These are phyloP conservation scores for Drosophila falleni DNA, from an alignment of 2,888 invertebrate species.

Conservation along the genomic window DNA sequence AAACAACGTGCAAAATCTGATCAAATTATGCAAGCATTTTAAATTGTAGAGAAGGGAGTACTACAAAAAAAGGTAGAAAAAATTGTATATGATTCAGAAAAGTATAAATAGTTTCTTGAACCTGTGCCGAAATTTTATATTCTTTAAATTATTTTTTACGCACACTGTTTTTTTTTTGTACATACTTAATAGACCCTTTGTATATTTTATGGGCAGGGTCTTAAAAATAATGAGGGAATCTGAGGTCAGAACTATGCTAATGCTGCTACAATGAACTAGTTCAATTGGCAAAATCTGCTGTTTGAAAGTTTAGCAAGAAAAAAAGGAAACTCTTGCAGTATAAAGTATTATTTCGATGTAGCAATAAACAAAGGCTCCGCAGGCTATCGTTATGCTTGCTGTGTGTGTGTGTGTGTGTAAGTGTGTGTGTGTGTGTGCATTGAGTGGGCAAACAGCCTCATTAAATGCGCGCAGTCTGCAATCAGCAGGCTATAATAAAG, in stretches of 20 bases:
- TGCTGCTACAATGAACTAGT: constrained; percentile 10
- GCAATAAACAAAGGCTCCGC: constrained; percentile 19
- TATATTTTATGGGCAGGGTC: too few species aligned
- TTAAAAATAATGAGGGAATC: not conserved
- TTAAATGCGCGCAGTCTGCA: constrained; percentile 14
- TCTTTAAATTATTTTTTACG: too few species aligned
- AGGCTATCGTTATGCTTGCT: constrained; percentile 3
- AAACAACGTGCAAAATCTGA: not conserved
- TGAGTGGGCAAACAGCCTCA: constrained; percentile 11
- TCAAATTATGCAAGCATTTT: constrained; percentile 13
- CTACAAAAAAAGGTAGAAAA: not conserved
- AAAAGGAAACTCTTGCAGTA: not conserved
- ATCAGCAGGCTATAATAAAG: not conserved
- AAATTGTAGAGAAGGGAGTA: not conserved
- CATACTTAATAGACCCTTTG: too few species aligned
- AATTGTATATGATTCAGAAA: not conserved
- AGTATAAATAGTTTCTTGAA: not conserved
- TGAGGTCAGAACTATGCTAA: not conserved
- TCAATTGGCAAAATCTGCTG: constrained; percentile 16
- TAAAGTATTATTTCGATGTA: constrained; percentile 14
- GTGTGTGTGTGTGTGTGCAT: constrained; percentile 6
- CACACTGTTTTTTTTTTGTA: too few species aligned
- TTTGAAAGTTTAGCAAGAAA: not conserved
- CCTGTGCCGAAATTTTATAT: too few species aligned
- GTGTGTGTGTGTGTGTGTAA: not conserved